These are phyloP conservation scores for Norana najaformis DNA, from an alignment of 2,888 invertebrate species.

Conservation along the genomic window DNA sequence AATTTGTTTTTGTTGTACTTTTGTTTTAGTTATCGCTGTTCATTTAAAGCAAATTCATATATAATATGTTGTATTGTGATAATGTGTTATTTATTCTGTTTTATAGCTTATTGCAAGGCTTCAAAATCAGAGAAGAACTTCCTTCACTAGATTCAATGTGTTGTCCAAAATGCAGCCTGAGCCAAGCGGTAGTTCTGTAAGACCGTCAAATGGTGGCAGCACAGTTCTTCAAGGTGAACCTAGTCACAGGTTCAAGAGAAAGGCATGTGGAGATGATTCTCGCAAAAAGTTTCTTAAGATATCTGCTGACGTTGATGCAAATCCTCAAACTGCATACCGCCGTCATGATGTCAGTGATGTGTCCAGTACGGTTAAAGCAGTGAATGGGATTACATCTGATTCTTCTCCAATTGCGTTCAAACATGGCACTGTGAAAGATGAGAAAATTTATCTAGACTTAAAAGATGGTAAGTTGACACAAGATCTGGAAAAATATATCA, in stretches of 20 bases:
- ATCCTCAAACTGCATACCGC: not conserved
- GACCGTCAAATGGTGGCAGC: slow-evolving; percentile 15
- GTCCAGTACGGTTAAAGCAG: not conserved
- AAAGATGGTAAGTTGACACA: not conserved
- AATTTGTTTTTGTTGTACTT: not conserved
- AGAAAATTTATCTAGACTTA: slow-evolving; percentile 16
- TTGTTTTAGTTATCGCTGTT: not conserved
- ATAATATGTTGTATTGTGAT: not conserved
- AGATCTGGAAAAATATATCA: not conserved
- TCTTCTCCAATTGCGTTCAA: not conserved
- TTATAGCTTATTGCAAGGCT: not conserved
- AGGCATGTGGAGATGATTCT: not conserved
- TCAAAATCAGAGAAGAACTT: not conserved
- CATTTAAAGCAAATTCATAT: not conserved
- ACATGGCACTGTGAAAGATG: not conserved
- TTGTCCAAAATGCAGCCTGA: not conserved
- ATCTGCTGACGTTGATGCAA: not conserved
- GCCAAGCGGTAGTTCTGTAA: not conserved
- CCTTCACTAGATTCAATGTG: not conserved
- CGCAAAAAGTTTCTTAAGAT: slow-evolving; percentile 4
- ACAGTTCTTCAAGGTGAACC: not conserved
- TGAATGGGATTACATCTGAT: not conserved
- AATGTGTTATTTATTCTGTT: not conserved
- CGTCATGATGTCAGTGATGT: not conserved
- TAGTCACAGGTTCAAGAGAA: not conserved